A percentile compares a stretch with the other conserved stretches of the same genome.
phyloP scores from a whole-genome alignment of 2,797 vertebrate genomes.

The Xiphorhynchus erythropygius region DNA sequence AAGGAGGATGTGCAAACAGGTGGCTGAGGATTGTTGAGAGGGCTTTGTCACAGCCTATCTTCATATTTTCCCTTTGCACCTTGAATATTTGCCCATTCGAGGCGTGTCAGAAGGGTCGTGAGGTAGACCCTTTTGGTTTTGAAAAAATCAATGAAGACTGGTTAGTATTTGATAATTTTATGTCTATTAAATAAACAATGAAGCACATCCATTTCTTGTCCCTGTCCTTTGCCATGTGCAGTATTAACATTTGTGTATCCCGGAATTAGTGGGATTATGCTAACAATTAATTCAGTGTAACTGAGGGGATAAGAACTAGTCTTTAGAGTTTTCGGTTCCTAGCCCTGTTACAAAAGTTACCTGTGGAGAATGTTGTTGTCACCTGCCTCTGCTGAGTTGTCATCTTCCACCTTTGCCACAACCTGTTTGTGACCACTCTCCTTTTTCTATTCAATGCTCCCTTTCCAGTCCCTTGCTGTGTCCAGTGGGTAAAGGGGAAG shows the following conservation, averaged over 20 bases:
- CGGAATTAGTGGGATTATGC: background rate
- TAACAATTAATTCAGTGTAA: background rate
- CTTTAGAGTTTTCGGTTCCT: background rate
- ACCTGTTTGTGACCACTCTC: background rate
- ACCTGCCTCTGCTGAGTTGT: background rate
- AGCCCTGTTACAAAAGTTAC: background rate
- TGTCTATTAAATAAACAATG: background rate
- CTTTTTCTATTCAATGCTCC: background rate
- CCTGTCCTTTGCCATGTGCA: background rate
- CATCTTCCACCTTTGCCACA: background rate
- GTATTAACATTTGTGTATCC: background rate
- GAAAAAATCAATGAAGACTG: background rate
- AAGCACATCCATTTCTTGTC: background rate
- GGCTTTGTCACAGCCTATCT: background rate
- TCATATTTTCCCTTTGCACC: background rate
- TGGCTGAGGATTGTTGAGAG: background rate
- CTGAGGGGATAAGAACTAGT: background rate
- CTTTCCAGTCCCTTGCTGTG: background rate
- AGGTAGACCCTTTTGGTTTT: background rate
- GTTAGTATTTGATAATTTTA: background rate
- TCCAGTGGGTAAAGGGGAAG: background rate
- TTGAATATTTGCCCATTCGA: rapidly evolving
- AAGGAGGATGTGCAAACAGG: background rate
- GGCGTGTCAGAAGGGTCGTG: background rate
- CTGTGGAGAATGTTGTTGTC: background rate